These are phyloP conservation scores for Melangyna quadrimaculata DNA, from an alignment of 2,888 invertebrate species.

Conservation along the genomic window DNA sequence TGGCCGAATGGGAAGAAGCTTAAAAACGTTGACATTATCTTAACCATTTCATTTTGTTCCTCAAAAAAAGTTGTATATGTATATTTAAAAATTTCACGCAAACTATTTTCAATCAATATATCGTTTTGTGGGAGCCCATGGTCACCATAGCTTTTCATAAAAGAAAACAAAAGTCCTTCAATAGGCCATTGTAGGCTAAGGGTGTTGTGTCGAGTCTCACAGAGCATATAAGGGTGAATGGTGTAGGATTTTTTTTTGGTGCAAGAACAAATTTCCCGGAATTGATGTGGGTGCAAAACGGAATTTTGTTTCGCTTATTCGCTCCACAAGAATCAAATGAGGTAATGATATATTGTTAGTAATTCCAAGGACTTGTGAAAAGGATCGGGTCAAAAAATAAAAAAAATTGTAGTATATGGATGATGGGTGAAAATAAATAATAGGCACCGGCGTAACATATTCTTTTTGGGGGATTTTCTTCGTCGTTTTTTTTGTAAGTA, in stretches of 20 bases:
- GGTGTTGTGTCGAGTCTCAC: constrained; percentile 4
- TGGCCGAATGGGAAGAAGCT: too few species aligned
- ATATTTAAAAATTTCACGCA: background rate
- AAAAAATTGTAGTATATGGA: background rate
- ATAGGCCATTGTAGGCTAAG: constrained; percentile 9
- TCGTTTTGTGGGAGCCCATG: background rate
- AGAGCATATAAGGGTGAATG: background rate
- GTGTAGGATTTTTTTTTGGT: background rate
- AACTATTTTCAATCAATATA: background rate
- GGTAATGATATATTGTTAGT: constrained; percentile 70
- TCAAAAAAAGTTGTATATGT: too few species aligned
- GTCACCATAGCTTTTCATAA: background rate
- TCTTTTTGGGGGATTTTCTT: constrained; percentile 45
- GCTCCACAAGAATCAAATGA: constrained; percentile 67
- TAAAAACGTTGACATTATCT: too few species aligned
- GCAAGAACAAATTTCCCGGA: constrained; percentile 53
- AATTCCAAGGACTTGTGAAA: constrained; percentile 40
- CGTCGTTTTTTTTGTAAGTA: background rate
- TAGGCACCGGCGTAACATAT: constrained; percentile 34
- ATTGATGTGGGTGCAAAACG: constrained; percentile 70
- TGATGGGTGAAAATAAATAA: constrained; percentile 24
- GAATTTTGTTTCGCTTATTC: constrained; percentile 68
- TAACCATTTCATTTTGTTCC: too few species aligned
- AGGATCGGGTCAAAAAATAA: constrained; percentile 4
- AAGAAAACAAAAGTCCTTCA: constrained; percentile 16